These are phyloP conservation scores for Neoaliturus tenellus DNA, from an alignment of 2,888 invertebrate species.

Conservation along the genomic window DNA sequence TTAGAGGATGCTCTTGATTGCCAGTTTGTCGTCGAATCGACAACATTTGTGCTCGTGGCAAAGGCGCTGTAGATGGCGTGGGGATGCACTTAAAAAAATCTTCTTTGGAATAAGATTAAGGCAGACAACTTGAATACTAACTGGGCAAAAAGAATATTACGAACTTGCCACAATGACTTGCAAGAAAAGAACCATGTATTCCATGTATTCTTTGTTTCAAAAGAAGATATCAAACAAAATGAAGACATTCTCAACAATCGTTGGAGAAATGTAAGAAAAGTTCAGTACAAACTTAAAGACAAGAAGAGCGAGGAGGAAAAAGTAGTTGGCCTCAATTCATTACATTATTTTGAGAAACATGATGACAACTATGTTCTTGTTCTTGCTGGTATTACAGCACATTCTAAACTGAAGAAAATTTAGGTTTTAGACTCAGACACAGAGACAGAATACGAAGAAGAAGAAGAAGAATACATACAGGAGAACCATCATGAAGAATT, in stretches of 20 bases:
- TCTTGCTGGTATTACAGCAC: conserved; percentile 6
- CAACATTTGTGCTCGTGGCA: conserved; percentile 11
- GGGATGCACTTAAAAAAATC: conserved; percentile 16
- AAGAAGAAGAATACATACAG: not conserved
- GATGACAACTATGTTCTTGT: conserved; percentile 12
- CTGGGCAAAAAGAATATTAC: conserved; percentile 27
- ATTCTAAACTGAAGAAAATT: conserved; percentile 2
- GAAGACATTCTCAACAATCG: conserved; percentile 25
- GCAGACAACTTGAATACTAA: conserved; percentile 23
- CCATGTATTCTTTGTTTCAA: conserved; percentile 31
- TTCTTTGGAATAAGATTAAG: conserved; percentile 14
- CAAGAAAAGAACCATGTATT: not conserved
- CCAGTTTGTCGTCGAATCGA: too few species aligned
- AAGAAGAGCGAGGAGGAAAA: not conserved
- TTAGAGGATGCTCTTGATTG: not conserved
- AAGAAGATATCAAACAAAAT: conserved; percentile 39
- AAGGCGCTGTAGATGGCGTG: conserved; percentile 49
- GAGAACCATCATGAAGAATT: not conserved
- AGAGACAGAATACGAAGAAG: conserved; percentile 1
- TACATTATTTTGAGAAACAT: conserved; percentile 35
- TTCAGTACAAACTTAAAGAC: not conserved
- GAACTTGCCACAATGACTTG: not conserved
- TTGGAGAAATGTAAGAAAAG: too few species aligned
- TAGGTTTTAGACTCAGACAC: conserved; percentile 11
- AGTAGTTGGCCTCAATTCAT: conserved; percentile 17